These are phyloP conservation scores for Galerucella nymphaeae DNA, from an alignment of 2,888 invertebrate species.

Conservation along the genomic window DNA sequence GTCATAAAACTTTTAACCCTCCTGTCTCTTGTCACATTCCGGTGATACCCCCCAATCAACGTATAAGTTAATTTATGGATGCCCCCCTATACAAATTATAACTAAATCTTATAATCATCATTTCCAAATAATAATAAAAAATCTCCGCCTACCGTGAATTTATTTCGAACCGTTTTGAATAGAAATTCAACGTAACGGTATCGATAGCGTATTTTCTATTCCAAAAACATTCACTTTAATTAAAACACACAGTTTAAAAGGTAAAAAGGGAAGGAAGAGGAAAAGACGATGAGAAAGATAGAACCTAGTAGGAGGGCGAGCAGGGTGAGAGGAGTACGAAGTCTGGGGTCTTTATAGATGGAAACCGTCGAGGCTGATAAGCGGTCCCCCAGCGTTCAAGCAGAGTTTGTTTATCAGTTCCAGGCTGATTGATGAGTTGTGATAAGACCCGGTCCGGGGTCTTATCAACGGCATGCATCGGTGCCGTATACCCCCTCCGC, in stretches of 20 bases:
- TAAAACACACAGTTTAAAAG: constrained; percentile 32
- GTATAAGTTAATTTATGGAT: too few relatives aligned
- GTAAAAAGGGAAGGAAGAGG: constrained; percentile 32
- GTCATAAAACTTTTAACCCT: too few relatives aligned
- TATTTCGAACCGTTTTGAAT: background rate
- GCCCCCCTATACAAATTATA: too few relatives aligned
- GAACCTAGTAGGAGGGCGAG: constrained; percentile 16
- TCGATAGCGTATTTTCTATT: constrained; percentile 1
- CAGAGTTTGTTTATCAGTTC: constrained; percentile 65
- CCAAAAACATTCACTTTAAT: constrained; percentile 29
- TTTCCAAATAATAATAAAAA: background rate
- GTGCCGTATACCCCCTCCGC: constrained; percentile 55
- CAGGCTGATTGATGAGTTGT: constrained; percentile 66
- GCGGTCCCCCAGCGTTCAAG: constrained; percentile 64
- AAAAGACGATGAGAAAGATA: constrained; percentile 23
- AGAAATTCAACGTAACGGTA: background rate
- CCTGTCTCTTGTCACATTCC: too few relatives aligned
- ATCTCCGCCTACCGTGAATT: background rate
- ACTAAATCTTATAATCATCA: too few relatives aligned
- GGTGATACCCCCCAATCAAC: too few relatives aligned
- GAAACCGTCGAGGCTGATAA: constrained; percentile 70
- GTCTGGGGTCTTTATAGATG: constrained; percentile 63
- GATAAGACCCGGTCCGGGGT: constrained; percentile 63
- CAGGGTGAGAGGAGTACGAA: constrained; percentile 40
- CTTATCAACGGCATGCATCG: constrained; percentile 65